Conservation (phyloP, 2,113 vertebrate species). For the Sula dactylatra region DNA sequence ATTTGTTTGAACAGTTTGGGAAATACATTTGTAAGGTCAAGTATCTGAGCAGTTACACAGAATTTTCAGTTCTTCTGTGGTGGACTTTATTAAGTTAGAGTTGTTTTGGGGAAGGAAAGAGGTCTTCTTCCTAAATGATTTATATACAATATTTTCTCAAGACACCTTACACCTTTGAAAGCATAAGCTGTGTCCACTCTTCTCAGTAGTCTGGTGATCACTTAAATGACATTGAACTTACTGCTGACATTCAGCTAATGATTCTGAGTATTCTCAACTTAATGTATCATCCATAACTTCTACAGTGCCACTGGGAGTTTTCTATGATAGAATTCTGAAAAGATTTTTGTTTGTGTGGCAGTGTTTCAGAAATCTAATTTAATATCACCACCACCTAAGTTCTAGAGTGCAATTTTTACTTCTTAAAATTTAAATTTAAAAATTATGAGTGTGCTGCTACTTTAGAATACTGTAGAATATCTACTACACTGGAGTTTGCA, state of each 20-base stretch:
- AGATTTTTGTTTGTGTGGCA: neutral
- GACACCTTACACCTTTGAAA: neutral
- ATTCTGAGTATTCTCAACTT: neutral
- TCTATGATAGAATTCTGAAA: neutral
- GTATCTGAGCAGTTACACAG: neutral
- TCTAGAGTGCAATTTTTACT: neutral
- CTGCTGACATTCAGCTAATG: neutral
- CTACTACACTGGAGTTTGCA: neutral
- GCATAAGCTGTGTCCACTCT: neutral
- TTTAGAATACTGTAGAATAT: neutral
- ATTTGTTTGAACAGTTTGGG: neutral
- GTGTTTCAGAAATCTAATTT: neutral
- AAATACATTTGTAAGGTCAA: accelerated
- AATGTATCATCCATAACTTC: neutral
- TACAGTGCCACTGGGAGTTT: neutral
- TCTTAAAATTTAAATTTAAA: neutral
- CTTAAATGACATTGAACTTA: neutral
- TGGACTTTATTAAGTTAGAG: neutral
- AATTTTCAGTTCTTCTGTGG: neutral
- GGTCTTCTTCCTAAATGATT: neutral
- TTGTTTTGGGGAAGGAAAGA: neutral
- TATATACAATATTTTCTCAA: neutral
- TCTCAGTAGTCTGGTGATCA: neutral
- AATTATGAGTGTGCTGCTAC: neutral
- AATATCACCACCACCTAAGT: neutral